Evolutionary conservation across 2,797 vertebrate species (phyloP).

Genomic region (Melanotaenia trifasciata): DNA sequence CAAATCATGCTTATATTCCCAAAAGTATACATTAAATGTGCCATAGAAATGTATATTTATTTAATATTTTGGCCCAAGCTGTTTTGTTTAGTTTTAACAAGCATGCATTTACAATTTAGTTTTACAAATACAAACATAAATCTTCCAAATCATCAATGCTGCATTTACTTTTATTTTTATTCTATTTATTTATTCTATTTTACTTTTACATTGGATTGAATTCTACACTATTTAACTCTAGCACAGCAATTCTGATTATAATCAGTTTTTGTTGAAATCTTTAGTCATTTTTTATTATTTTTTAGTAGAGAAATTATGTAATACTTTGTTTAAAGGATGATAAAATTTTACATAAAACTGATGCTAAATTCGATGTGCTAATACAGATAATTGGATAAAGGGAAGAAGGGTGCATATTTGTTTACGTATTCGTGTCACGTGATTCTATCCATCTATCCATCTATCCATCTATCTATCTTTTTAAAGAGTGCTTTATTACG

Average conservation of each 20-base stretch:
- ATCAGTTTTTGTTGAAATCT: neutral
- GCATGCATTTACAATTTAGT: neutral
- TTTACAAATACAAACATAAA: neutral
- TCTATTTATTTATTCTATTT: no score
- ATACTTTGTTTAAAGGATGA: no score
- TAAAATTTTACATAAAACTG: neutral
- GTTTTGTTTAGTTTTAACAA: neutral
- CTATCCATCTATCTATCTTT: neutral
- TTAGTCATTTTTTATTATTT: neutral
- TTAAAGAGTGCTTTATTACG: neutral
- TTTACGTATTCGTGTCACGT: constrained; percentile 3
- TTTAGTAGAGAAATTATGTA: neutral
- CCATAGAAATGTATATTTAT: neutral
- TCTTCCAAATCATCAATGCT: neutral
- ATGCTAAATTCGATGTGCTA: neutral
- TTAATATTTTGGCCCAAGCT: neutral
- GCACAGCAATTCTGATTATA: neutral
- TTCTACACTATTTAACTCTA: no score
- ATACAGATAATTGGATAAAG: neutral
- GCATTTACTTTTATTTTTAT: no score
- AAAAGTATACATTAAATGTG: neutral
- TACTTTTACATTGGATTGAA: neutral
- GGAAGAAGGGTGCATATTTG: neutral
- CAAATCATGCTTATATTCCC: neutral
- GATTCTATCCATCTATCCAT: neutral